Conservation (phyloP, 2,888 invertebrate species). For the Ichneumon xanthorius region DNA sequence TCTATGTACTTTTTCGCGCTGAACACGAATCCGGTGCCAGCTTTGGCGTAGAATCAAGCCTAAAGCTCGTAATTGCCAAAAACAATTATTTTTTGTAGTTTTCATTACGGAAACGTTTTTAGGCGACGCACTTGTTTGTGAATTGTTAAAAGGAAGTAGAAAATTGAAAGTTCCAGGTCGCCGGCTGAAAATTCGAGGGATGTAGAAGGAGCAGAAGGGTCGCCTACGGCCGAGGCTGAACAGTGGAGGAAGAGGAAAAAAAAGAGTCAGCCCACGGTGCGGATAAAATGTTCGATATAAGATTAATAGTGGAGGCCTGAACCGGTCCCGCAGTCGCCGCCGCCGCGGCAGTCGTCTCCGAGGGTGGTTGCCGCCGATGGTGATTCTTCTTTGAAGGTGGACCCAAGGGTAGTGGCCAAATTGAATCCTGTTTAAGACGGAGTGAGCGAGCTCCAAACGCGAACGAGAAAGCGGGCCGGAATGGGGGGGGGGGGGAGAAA, state of each 20-base stretch:
- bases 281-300: slow-evolving; percentile 85
- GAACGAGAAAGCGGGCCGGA: slow-evolving; percentile 54
- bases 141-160: slow-evolving; percentile 66
- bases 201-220: slow-evolving; percentile 60
- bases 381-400: slow-evolving; percentile 84
- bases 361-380: slow-evolving; percentile 78
- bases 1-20: neutral
- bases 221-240: slow-evolving; percentile 63
- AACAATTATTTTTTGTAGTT: neutral
- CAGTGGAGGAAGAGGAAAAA: slow-evolving; percentile 55
- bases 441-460: slow-evolving; percentile 63
- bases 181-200: slow-evolving; percentile 72
- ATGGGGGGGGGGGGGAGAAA: slow-evolving; percentile 21
- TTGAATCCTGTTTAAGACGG: slow-evolving; percentile 84
- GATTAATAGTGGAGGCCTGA: slow-evolving; percentile 84
- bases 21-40: neutral
- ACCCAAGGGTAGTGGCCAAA: slow-evolving; percentile 83
- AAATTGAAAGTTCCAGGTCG: slow-evolving; percentile 82
- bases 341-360: slow-evolving; percentile 45
- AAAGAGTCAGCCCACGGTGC: slow-evolving; percentile 69
- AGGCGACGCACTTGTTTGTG: neutral
- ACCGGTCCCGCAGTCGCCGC: slow-evolving; percentile 66
- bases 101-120: neutral
- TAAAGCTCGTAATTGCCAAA: neutral
- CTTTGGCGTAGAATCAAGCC: neutral